Evolutionary conservation across 2,797 vertebrate species (phyloP).

Genomic region (Peromyscus aztecus): DNA sequence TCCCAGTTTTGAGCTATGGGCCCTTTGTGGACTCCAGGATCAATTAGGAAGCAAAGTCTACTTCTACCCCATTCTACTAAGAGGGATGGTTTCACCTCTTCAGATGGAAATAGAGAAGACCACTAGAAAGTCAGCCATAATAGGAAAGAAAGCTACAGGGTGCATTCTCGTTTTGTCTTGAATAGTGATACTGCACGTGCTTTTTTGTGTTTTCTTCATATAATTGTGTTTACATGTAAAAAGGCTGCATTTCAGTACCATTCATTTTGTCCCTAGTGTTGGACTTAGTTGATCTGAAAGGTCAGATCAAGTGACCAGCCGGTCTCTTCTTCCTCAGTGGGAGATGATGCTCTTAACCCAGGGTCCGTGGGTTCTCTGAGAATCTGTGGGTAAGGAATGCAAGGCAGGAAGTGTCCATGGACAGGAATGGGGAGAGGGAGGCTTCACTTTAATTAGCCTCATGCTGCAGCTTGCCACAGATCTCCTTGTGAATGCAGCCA

Average conservation of each 20-base stretch:
- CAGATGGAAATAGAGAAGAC: not conserved
- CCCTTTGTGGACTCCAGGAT: not conserved
- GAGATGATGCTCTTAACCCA: not conserved
- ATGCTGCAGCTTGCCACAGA: rapidly evolving
- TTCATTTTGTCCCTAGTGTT: not conserved
- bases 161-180: not conserved
- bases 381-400: not conserved
- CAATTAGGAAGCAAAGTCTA: not conserved
- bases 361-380: not conserved
- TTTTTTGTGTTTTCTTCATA: not conserved
- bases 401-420: not conserved
- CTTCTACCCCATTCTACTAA: not conserved
- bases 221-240: not conserved
- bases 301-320: not conserved
- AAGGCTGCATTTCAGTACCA: not conserved
- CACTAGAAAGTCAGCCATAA: not conserved
- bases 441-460: not conserved
- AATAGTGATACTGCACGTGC: not conserved
- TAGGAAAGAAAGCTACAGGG: rapidly evolving
- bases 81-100: not conserved
- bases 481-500: rapidly evolving
- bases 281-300: not conserved
- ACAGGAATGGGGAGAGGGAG: too few relatives aligned
- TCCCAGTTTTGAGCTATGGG: too few relatives aligned
- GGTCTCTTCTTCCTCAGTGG: not conserved